Conservation (phyloP, 2,797 vertebrate genomes). For the Enteromius thamalakanensis region DNA sequence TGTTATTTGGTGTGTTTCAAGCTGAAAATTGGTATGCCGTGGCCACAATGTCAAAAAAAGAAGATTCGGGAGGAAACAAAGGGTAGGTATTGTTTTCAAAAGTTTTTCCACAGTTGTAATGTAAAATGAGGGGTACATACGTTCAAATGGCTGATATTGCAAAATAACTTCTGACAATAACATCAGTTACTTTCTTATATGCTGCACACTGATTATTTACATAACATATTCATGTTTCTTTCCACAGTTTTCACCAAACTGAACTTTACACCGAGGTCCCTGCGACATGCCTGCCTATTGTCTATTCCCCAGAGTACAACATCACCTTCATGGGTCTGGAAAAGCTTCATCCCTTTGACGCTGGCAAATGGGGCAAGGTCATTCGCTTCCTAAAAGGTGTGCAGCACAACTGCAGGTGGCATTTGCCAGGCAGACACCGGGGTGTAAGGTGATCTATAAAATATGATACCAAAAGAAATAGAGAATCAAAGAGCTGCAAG, state of each 20-base stretch:
- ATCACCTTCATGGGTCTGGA: conserved; percentile 97
- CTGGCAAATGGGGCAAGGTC: conserved; percentile 97
- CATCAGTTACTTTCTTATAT: not conserved
- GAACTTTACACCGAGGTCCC: conserved; percentile 82
- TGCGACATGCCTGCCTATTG: conserved; percentile 83
- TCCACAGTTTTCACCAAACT: conserved; percentile 80
- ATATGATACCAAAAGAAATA: conserved; percentile 12
- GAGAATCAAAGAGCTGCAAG: conserved; percentile 21
- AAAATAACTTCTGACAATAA: not conserved
- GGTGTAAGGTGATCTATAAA: conserved; percentile 43
- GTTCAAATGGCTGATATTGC: not conserved
- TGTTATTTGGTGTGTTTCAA: conserved; percentile 44
- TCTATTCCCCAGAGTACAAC: conserved; percentile 94
- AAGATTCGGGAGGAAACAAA: conserved; percentile 67
- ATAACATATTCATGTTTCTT: conserved; percentile 1
- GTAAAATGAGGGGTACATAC: not conserved
- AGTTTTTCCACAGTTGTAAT: not conserved
- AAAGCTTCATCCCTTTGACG: conserved; percentile 94
- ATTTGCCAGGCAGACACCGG: not conserved
- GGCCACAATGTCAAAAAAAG: conserved; percentile 74
- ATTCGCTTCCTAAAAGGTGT: conserved; percentile 92
- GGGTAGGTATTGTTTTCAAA: conserved; percentile 62
- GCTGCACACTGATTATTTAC: not conserved
- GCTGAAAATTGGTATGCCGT: conserved; percentile 68
- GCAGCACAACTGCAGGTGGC: conserved; percentile 6